Evolutionary conservation across 1,140 invertebrate species (phyloP), one percentile per base, ranked within the genome.

Genomic region (Doryteuthis pealeii): DNA sequence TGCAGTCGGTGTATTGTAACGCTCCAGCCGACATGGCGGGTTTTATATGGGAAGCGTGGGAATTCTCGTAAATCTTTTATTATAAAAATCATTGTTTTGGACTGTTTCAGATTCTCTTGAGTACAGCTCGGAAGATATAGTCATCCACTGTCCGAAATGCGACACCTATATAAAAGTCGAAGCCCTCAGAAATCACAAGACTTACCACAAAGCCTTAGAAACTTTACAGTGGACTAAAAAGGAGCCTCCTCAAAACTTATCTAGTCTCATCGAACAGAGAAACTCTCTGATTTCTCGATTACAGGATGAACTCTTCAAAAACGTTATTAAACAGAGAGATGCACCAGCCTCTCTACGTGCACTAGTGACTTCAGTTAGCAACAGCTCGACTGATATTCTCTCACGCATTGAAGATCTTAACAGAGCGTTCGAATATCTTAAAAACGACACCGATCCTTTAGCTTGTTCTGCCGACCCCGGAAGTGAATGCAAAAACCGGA

Each of bases 351-450:
- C 82, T 1, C 70, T 85, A 28, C 72, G 80, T 28, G 77, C 80
- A 22, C 74, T 78, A 72, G 75, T 77, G 49, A 78, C 87, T 28
- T 81, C 84, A 73, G 71, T 78, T 70, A 71, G 87, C 6, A 83
- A 87, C 75, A 83, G 85, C 54, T 84, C 85, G 1, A 87, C 82
- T 79, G 87, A 88, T 78, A 78, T 84, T 74, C 71, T 87, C 22
- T 87, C 86, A 74, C 71, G 80, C 30, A 76, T 85, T 35, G 58
- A 86, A 35, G 81, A 82, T 66, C 76, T 82, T 31, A 80, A 78
- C 18, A 81, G 74, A 71, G 78, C 35, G 74, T 40, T 40, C 10
- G 35, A 40, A 40, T 40, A 40, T 40, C 35, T 40, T 3, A 40
- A 40, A 40, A 40, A 40, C 35, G 35, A 40, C 35, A 10, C 10